Evolutionary conservation across 2,797 vertebrate species (phyloP).

Genomic region (Hydrolagus colliei): DNA sequence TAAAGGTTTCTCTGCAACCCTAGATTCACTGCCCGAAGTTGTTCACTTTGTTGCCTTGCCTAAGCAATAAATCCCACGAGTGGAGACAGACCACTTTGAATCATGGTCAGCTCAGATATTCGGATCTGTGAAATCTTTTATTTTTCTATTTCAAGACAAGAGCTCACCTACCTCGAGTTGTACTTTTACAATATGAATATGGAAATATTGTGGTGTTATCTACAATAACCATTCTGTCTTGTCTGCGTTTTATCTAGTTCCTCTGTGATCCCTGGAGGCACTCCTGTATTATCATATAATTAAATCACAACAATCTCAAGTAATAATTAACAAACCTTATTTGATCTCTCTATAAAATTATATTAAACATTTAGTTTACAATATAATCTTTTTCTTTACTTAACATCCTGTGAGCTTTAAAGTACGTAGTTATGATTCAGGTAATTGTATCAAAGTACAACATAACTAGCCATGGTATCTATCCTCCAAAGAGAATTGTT

Average conservation of each 20-base stretch:
- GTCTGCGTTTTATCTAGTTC: neutral
- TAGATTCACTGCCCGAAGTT: neutral
- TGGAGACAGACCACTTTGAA: neutral
- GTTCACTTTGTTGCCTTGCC: neutral
- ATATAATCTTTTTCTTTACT: neutral
- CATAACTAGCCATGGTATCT: neutral
- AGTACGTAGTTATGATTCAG: neutral
- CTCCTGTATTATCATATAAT: slow-evolving; percentile 33
- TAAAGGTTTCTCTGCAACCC: neutral
- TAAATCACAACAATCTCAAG: slow-evolving; percentile 35
- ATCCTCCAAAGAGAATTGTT: neutral
- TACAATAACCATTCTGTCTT: neutral
- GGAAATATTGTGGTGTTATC: neutral
- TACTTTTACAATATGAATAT: neutral
- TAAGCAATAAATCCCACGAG: neutral
- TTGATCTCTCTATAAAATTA: slow-evolving; percentile 30
- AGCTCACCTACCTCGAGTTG: neutral
- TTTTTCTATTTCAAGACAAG: too few species aligned
- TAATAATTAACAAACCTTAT: slow-evolving; percentile 35
- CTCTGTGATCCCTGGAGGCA: slow-evolving; percentile 36
- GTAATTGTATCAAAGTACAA: neutral
- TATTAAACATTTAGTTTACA: neutral
- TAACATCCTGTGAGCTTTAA: slow-evolving; percentile 3
- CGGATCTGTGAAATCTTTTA: neutral
- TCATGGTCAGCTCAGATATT: neutral